Evolutionary conservation across 2,888 invertebrate species (phyloP).

Genomic region (Drosophila limbata): DNA sequence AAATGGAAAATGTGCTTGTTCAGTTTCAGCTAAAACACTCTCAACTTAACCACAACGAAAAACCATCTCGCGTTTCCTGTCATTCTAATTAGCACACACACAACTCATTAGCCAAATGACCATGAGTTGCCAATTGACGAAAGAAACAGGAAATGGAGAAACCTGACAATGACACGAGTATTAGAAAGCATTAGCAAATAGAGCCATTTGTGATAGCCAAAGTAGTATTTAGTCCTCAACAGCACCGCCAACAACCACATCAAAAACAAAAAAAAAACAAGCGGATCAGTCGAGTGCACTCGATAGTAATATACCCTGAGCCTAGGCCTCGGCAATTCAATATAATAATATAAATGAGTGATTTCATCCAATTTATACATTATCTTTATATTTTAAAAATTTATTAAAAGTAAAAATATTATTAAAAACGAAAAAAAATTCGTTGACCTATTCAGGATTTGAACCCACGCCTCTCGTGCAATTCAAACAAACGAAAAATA

Average conservation of each 20-base stretch:
- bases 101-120: constrained; percentile 44
- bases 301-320: too few relatives aligned
- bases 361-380: too few relatives aligned
- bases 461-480: too few relatives aligned
- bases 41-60: constrained; percentile 16
- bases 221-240: constrained; percentile 7
- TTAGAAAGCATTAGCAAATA: constrained; percentile 4
- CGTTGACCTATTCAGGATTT: too few relatives aligned
- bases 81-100: constrained; percentile 24
- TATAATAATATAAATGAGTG: too few relatives aligned
- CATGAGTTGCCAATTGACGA: constrained; percentile 18
- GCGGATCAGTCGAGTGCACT: too few relatives aligned
- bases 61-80: constrained; percentile 15
- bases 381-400: too few relatives aligned
- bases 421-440: too few relatives aligned
- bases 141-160: not conserved
- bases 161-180: constrained; percentile 6
- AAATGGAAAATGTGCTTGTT: constrained; percentile 5
- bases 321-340: too few relatives aligned
- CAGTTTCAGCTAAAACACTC: constrained; percentile 6
- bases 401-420: too few relatives aligned
- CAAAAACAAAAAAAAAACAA: constrained; percentile 3
- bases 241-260: constrained; percentile 6
- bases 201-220: constrained; percentile 4
- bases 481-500: too few relatives aligned